Evolutionary conservation across 2,113 vertebrate species (phyloP).

Genomic region (Taurulus bubalis): DNA sequence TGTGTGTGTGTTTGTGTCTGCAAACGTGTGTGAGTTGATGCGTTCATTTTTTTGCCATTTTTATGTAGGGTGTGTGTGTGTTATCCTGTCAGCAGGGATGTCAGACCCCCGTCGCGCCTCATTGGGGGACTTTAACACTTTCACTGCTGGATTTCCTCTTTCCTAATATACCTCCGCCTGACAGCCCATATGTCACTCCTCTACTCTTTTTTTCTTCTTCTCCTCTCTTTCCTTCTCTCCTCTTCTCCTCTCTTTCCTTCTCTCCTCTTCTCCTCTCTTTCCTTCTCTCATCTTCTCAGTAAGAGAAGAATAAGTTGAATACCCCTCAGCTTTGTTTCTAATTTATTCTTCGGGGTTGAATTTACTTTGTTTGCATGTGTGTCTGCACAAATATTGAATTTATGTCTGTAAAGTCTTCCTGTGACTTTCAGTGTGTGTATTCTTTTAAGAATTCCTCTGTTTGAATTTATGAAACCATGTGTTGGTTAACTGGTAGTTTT

Average conservation of each 20-base stretch:
- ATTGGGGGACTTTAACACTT: slow-evolving; percentile 73
- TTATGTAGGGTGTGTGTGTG: slow-evolving; percentile 12
- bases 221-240: neutral
- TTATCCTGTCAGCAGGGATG: slow-evolving; percentile 42
- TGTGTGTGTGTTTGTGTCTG: neutral
- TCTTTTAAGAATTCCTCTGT: slow-evolving; percentile 27
- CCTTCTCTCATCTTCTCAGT: neutral
- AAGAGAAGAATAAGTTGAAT: neutral
- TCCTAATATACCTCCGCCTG: slow-evolving; percentile 72
- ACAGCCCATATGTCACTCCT: slow-evolving; percentile 68
- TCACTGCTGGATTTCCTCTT: slow-evolving; percentile 66
- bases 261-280: neutral
- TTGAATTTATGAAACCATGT: slow-evolving; percentile 10
- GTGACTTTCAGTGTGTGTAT: neutral
- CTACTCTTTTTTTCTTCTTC: slow-evolving; percentile 1
- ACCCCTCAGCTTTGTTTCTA: neutral
- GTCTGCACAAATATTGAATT: neutral
- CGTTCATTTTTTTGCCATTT: neutral
- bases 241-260: slow-evolving; percentile 9
- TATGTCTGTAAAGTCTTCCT: slow-evolving; percentile 7
- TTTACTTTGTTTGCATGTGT: neutral
- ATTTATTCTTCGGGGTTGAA: neutral
- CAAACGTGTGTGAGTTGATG: neutral
- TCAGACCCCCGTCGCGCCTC: slow-evolving; percentile 44
- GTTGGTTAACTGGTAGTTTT: slow-evolving; percentile 6